Percentiles rank a stretch among this genome's conserved stretches.
Evolutionary conservation across 2,113 vertebrate species (phyloP).

Genomic region (Globicephala melas): DNA sequence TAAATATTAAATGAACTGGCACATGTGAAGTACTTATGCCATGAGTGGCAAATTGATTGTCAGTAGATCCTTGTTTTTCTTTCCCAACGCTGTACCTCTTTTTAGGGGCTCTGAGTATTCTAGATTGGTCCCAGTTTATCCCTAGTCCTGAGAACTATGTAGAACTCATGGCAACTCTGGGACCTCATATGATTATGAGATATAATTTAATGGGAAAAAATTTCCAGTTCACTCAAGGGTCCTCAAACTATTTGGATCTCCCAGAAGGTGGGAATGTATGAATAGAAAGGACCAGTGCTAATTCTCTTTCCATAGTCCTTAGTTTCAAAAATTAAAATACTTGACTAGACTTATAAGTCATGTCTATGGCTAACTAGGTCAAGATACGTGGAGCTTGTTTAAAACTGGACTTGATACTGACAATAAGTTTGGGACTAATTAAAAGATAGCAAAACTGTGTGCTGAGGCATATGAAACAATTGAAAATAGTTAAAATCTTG

Average conservation of each 20-base stretch:
- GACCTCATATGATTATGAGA: not conserved
- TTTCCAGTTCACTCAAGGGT: not conserved
- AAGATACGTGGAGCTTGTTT: slow-evolving; percentile 21
- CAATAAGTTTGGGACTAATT: not conserved
- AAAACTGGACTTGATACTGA: slow-evolving; percentile 48
- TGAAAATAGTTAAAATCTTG: slow-evolving; percentile 15
- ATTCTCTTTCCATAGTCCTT: not conserved
- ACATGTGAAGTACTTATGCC: not conserved
- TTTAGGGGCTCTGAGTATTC: not conserved
- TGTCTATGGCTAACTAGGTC: not conserved
- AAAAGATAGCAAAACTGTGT: slow-evolving; percentile 1
- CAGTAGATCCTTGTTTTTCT: slow-evolving; percentile 27
- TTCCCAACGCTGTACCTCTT: not conserved
- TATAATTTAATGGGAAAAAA: slow-evolving; percentile 5
- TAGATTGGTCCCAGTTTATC: slow-evolving; percentile 1
- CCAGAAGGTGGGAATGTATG: not conserved
- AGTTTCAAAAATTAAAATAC: not conserved
- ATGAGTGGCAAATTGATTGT: not conserved
- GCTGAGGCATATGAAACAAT: slow-evolving; percentile 4
- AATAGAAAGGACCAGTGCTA: not conserved
- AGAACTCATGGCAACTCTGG: not conserved
- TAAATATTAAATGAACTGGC: not conserved
- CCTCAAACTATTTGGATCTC: not conserved
- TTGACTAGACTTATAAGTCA: slow-evolving; percentile 38
- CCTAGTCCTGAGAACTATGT: slow-evolving; percentile 39